Percentiles rank a stretch among this genome's conserved stretches.
Conservation (phyloP, 1,140 invertebrate genomes). For the Protaetia brevitarsis region DNA sequence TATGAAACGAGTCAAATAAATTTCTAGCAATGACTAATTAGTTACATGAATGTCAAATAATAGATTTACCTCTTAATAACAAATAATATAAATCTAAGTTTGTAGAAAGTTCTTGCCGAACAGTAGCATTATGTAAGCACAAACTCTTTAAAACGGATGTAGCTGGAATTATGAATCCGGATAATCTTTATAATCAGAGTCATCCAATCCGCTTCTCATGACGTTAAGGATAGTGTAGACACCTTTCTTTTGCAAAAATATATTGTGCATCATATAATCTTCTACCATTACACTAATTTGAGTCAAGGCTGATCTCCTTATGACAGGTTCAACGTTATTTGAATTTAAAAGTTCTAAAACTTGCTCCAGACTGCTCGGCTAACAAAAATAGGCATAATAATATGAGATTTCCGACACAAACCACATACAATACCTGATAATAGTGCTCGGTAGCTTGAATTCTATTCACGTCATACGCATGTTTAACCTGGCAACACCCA, state of each 20-base stretch:
- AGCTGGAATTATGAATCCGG: slow-evolving; percentile 62
- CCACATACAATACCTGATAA: slow-evolving; percentile 39
- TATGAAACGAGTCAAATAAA: too few species aligned
- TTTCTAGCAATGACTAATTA: too few species aligned
- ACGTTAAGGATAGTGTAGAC: slow-evolving; percentile 38
- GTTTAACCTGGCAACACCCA: slow-evolving; percentile 48
- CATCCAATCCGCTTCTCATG: slow-evolving; percentile 53
- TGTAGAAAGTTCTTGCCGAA: slow-evolving; percentile 54
- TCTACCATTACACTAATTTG: slow-evolving; percentile 60
- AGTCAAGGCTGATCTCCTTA: slow-evolving; percentile 57
- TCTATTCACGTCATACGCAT: slow-evolving; percentile 41
- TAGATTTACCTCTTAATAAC: slow-evolving; percentile 56
- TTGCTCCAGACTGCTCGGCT: slow-evolving; percentile 49
- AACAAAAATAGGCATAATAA: background rate
- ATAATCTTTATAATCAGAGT: slow-evolving; percentile 60
- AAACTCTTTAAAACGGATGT: slow-evolving; percentile 60
- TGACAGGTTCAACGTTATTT: slow-evolving; percentile 53
- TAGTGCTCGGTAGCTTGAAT: slow-evolving; percentile 39
- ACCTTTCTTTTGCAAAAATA: slow-evolving; percentile 50
- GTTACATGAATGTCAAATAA: background rate
- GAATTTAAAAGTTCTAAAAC: slow-evolving; percentile 49
- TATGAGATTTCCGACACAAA: background rate
- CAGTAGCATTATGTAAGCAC: slow-evolving; percentile 49
- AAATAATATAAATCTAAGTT: slow-evolving; percentile 53
- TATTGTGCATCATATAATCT: slow-evolving; percentile 53